Base-by-base conservation (phyloP, 2,888 invertebrate species). In the Pandemis cinnamomeana region DNA sequence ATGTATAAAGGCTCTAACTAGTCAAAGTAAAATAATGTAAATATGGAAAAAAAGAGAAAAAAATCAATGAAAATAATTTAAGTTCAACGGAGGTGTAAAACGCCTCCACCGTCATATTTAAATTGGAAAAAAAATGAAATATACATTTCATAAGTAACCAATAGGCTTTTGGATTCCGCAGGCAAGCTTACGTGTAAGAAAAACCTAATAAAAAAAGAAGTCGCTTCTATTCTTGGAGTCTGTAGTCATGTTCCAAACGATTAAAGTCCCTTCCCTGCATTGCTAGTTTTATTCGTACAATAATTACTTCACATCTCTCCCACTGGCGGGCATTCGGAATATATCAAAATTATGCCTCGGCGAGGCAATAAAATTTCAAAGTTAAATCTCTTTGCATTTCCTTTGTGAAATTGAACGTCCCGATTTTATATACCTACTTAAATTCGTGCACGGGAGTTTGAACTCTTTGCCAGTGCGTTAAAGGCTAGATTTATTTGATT, bases 301-400 rank as follows among this genome's bases (percentile, higher is more conserved):
- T 77, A 77, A 80, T 79, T 82, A 83, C 82, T 75, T 75, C 80
- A 76, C 78, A 77, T 79, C 78, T 81, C 81, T 80, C 76, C 78
- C 76, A 78, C 77, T 70, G 77, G 71, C 72, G 78, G 72, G 79
- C 76, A 79, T 69, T 66, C 63, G 11, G 64, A 63, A 75, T 89
- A 86, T 84, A 85, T 90, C 87, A 89, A 84, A 83, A 86, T 86
- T 85, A 88, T 87, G 86, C 85, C 85, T 81, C 83, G 82, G 79
- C 77, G 72, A 82, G 82, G 84, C 89, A 77, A 89, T 89, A 90
- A 89, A 86, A 90, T 90, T 89, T 88, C 84, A 88, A 90, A 90
- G 86, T 89, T 77, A 86, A 87, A 89, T 88, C 83, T 80, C 77
- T 78, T 78, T 79, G 80, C 79, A 74, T 80, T 77, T 79, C 73